These are phyloP conservation scores for Tachina fera DNA, from an alignment of 2,888 invertebrate genomes.

Conservation along the genomic window DNA sequence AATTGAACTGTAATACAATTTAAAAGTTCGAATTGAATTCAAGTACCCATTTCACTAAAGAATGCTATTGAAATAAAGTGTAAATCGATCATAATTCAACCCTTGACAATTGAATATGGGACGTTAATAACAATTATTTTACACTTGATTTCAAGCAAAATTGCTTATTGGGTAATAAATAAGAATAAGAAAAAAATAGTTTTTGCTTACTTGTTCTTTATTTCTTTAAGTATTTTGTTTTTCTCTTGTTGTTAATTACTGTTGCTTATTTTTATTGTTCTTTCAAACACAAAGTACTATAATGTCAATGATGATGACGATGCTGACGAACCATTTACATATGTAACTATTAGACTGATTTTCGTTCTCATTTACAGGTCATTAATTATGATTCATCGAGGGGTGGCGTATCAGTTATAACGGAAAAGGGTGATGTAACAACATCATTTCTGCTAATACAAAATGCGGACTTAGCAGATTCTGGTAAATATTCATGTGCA, in stretches of 20 bases:
- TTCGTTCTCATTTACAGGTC: constrained; percentile 84
- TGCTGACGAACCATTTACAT: background rate
- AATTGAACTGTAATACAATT: too few relatives aligned
- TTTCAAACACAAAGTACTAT: background rate
- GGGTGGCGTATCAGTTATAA: constrained; percentile 91
- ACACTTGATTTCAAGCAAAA: too few relatives aligned
- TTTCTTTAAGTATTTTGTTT: too few relatives aligned
- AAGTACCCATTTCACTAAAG: too few relatives aligned
- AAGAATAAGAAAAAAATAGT: too few relatives aligned
- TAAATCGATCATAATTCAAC: too few relatives aligned
- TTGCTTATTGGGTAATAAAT: too few relatives aligned
- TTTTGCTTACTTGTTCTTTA: too few relatives aligned
- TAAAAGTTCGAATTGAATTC: too few relatives aligned
- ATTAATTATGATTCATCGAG: constrained; percentile 91
- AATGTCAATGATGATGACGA: background rate
- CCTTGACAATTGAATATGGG: too few relatives aligned
- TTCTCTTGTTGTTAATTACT: background rate
- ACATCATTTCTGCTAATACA: constrained; percentile 91
- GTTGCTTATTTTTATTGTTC: background rate
- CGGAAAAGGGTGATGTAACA: constrained; percentile 91
- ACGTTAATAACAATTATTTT: too few relatives aligned
- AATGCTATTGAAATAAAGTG: too few relatives aligned
- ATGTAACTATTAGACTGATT: constrained; percentile 33
- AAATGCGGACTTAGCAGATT: constrained; percentile 89
- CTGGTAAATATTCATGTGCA: constrained; percentile 91